Conservation (phyloP, 2,888 invertebrate species). For the Clostera curtula region DNA sequence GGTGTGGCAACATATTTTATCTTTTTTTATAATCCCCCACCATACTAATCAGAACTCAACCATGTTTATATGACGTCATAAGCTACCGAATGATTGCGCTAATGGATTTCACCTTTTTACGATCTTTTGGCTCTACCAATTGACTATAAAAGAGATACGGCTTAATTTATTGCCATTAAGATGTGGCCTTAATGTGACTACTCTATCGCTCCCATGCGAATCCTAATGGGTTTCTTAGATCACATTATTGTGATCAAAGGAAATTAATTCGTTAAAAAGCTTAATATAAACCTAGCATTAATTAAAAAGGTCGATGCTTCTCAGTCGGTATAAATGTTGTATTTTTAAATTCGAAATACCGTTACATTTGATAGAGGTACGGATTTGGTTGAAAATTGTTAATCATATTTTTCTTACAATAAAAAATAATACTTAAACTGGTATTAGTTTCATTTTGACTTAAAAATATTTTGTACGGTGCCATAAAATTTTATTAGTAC, state of each 20-base stretch:
- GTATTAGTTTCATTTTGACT: too few relatives aligned
- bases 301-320: too few relatives aligned
- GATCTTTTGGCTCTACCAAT: conserved; percentile 58
- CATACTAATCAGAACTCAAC: conserved; percentile 24
- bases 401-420: too few relatives aligned
- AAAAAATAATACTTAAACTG: too few relatives aligned
- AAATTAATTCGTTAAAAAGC: conserved; percentile 11
- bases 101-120: conserved; percentile 62
- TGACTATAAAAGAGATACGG: conserved; percentile 65
- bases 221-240: conserved; percentile 20
- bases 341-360: too few relatives aligned
- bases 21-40: conserved; percentile 3
- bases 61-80: conserved; percentile 60
- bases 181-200: conserved; percentile 34
- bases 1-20: conserved; percentile 2
- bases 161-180: conserved; percentile 57
- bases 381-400: too few relatives aligned
- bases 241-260: conserved; percentile 16
- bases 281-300: too few relatives aligned
- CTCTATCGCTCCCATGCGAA: conserved; percentile 41
- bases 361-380: too few relatives aligned
- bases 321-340: too few relatives aligned
- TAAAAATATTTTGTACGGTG: too few relatives aligned
- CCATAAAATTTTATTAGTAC: too few relatives aligned
- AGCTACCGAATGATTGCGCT: conserved; percentile 62